Evolutionary conservation across 2,797 vertebrate species (phyloP), one percentile per base, ranked within the genome.

Genomic region (Ctenopoma multispine): DNA sequence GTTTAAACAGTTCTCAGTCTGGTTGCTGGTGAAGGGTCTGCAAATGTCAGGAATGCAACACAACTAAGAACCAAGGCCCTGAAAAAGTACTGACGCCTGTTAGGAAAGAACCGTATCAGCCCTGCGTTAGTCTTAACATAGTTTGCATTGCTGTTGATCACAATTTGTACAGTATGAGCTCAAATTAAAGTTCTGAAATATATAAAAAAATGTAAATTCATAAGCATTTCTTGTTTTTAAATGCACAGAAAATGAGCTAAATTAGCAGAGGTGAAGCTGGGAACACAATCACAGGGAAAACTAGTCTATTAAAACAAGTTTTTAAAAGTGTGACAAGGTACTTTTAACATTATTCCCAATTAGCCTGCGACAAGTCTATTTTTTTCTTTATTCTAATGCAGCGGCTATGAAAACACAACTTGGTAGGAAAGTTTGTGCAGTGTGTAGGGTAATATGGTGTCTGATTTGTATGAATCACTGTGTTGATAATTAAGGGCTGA

Each of bases 1-100:
- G 49, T 82, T 69, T 72, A 72, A 72, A 65, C 54, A 64, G 57
- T 7, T 64, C 41, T 34, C n/a, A 29, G 21, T 4, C 10, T 15
- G 7, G 47, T 34, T 54, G 10, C 36, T 63, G 49, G 29, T 21
- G 21, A 72, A 31, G 36, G 10, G 65, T 27, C 41, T 66, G 34
- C 1, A 71, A 54, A 75, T 58, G 48, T 55, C 63, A 63, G 21
- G 21, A 29, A 59, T 43, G 31, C 1, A 14, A 65, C 34, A 63
- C 17, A 46, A 68, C 41, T 43, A 47, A 63, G 5, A 38, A 41
- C 60, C 5, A 14, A 1, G 14, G 24, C 14, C 12, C 1, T 24
- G 4, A 38, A 29, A 29, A 56, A 1, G 18, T 36, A 14, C 18
- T 57, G 50, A 70, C 34, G 18, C 23, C 24, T 48, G 58, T 54